Evolutionary conservation across 2,113 vertebrate species (phyloP), one percentile per base, ranked within the genome.

Genomic region (Phylloscopus whistleri): DNA sequence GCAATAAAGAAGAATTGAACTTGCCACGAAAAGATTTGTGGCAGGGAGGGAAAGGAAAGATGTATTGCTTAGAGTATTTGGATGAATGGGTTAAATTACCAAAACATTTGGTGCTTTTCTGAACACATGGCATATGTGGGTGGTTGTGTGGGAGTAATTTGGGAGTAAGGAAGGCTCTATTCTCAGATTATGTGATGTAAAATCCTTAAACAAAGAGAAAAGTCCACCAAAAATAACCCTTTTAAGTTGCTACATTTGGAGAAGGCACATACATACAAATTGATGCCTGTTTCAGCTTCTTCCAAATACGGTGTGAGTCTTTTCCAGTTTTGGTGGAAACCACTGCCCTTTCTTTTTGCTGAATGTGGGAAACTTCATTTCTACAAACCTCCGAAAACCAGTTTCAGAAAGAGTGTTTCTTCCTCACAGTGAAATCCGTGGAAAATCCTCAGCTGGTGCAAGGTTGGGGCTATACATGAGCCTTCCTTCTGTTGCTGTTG

Each of bases 121-220:
- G 94, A 84, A 88, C 67, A 69, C 75, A 48, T 94, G 93, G 66
- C 37, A 20, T 90, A 37, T 35, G 92, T 87, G 88, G 93, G 95
- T 70, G 88, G 74, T 48, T 85, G 83, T 31, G 77, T 89, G 80
- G 83, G 96, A 88, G 94, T 85, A 91, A 89, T 93, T 67, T 93
- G 81, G 93, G 94, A 94, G 93, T 67, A 83, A 88, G 85, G 44
- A 52, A 83, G 52, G 51, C n/a, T 91, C 90, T 94, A 76, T 96
- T 96, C 83, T 96, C 7, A 10, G 79, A 93, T 76, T 35, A 43
- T 79, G 37, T 82, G 63, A 67, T 76, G 48, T 79, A 56, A 80
- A 95, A 68, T 44, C 73, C 68, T 90, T 83, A 35, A 75, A 92
- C 67, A 83, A 87, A 66, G 60, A 84, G 60, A 89, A 39, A 88